Conservation (phyloP, 2,888 invertebrate genomes). For the Drosophila nr. fundita region DNA sequence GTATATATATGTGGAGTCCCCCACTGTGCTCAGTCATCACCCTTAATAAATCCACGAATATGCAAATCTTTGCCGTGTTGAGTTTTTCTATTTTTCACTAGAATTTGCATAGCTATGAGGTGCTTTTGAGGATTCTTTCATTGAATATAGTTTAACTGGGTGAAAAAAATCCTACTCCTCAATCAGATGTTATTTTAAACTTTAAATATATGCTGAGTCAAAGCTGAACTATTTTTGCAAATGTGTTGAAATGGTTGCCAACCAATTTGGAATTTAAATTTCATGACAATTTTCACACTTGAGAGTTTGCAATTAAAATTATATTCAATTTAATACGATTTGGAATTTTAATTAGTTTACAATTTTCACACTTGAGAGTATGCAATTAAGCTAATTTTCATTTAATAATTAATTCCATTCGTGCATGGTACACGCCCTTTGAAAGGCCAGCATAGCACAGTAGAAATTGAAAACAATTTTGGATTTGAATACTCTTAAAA, state of each 20-base stretch:
- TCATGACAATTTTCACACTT: background rate
- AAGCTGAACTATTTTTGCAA: background rate
- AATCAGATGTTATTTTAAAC: background rate
- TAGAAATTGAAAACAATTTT: background rate
- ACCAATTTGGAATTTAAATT: background rate
- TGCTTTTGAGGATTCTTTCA: background rate
- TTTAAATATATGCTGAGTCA: background rate
- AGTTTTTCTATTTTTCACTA: background rate
- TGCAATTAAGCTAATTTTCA: background rate
- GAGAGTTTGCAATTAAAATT: background rate
- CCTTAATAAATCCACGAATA: background rate
- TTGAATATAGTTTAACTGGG: background rate
- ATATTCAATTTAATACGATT: background rate
- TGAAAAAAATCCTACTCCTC: too few species aligned
- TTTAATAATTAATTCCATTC: background rate
- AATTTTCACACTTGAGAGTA: background rate
- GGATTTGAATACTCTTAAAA: background rate
- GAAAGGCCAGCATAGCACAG: background rate
- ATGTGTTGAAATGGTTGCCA: background rate
- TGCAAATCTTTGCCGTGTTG: accelerated
- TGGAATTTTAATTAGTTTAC: background rate
- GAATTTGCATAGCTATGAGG: background rate
- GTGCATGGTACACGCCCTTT: background rate
- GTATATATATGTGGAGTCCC: too few species aligned
- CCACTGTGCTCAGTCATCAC: background rate